phyloP scores from a whole-genome alignment of 2,888 invertebrate genomes.

The Agelastica alni region DNA sequence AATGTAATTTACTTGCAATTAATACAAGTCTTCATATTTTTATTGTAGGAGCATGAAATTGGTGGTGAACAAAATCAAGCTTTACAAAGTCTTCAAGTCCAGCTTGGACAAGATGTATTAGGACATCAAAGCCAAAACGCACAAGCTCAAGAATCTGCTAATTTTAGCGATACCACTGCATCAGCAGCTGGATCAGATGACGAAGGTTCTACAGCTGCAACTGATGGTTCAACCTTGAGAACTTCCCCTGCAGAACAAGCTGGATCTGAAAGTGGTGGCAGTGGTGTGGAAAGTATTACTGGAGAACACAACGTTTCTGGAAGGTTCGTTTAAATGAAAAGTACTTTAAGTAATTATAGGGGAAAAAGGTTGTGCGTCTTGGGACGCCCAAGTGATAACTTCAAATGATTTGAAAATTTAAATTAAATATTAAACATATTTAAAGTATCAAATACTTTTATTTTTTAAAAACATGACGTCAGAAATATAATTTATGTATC shows the following conservation, averaged over 20 bases:
- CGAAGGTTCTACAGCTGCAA: conserved; percentile 91
- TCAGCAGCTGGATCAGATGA: conserved; percentile 92
- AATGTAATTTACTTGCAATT: not conserved
- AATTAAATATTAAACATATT: no score
- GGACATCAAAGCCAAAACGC: conserved; percentile 37
- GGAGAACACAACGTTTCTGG: conserved; percentile 79
- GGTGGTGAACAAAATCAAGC: conserved; percentile 54
- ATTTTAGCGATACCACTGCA: conserved; percentile 80
- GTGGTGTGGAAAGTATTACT: conserved; percentile 89
- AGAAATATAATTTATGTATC: no score
- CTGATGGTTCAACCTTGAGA: conserved; percentile 89
- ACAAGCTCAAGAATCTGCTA: conserved; percentile 60
- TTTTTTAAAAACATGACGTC: no score
- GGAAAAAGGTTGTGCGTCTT: no score
- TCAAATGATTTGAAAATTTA: no score
- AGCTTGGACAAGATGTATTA: conserved; percentile 39
- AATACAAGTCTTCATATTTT: conserved; percentile 3
- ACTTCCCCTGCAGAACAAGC: conserved; percentile 80
- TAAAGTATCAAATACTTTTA: no score
- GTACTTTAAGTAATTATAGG: no score
- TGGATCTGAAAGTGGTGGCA: conserved; percentile 74
- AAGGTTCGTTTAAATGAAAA: conserved; percentile 9
- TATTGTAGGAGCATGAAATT: conserved; percentile 69
- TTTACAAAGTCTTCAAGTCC: conserved; percentile 59
- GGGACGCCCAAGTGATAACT: no score